Evolutionary conservation across 2,888 invertebrate genomes (phyloP), one percentile per base, ranked within the genome.

Genomic region (Drosophila demipolita): DNA sequence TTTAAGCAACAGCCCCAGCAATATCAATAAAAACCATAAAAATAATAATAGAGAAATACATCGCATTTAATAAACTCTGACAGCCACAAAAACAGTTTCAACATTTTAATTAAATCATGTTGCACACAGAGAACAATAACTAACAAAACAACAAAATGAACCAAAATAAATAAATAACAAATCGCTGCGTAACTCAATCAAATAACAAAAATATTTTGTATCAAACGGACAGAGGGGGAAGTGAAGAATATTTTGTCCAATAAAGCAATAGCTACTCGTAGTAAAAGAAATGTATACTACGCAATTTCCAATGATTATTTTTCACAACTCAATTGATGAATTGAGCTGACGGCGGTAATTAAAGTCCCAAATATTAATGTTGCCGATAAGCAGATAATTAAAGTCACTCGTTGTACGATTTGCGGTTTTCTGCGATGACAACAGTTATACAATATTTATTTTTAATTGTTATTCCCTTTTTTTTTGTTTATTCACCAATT

Each of bases 101-200:
- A 60, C 61, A 67, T 78, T 87, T 85, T 88, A 86, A 86, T 88
- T 88, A 83, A 86, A 88, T 86, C 83, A 78, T 83, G 88, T 86
- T 73, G 55, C 49, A 48, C 42, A 29, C 54, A 45, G 36, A 45
- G 59, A 54, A 71, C 59, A 50, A 48, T 50, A 60, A 36, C 42
- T 61, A 54, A 42, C 42, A 57, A 33, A 53, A 54, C 55, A 38
- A 48, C 35, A 42, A n/a, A 61, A 62, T 26, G 32, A 36, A n/a
- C 6, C 17, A n/a, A 23, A 45, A 45, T n/a, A 62, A 49, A 61
- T 35, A 35, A 59, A 42, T 17, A 36, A 23, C 45, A 74, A 75
- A 67, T 75, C 72, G 67, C 72, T 45, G 68, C 73, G 78, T 77
- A 71, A 75, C 74, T 87, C 71, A 85, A 87, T 86, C 75, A 80